Evolutionary conservation across 2,113 vertebrate species (phyloP).

Genomic region (Tenebrosternarchus preto): DNA sequence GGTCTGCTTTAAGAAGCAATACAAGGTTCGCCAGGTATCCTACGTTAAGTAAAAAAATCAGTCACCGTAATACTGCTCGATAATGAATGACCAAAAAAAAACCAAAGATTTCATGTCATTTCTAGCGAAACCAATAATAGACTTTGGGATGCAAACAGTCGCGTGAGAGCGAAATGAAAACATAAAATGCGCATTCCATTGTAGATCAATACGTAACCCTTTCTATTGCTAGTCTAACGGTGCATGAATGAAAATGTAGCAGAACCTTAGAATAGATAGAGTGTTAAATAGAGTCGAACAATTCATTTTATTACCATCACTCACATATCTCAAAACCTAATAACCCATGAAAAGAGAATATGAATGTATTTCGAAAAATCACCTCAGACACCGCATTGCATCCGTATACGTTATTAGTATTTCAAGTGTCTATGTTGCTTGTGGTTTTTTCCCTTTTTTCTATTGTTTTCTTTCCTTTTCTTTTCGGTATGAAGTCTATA

Average conservation of each 20-base stretch:
- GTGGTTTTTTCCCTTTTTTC: not conserved
- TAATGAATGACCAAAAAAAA: slow-evolving; percentile 6
- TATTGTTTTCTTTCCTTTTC: not conserved
- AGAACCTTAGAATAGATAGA: slow-evolving; percentile 66
- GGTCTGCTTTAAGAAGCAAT: not conserved
- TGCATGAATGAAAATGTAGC: slow-evolving; percentile 65
- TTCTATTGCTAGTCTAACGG: slow-evolving; percentile 53
- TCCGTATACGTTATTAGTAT: slow-evolving; percentile 48
- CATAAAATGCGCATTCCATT: slow-evolving; percentile 42
- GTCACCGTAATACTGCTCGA: not conserved
- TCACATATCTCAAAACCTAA: slow-evolving; percentile 82
- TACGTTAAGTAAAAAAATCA: not conserved
- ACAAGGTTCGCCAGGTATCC: not conserved
- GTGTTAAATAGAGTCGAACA: slow-evolving; percentile 85
- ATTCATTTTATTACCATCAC: slow-evolving; percentile 82
- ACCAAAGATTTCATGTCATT: not conserved
- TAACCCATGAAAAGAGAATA: slow-evolving; percentile 82
- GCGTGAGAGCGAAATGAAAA: slow-evolving; percentile 38
- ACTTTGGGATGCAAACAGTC: slow-evolving; percentile 33
- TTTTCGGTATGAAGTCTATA: slow-evolving; percentile 28
- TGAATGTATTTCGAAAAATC: slow-evolving; percentile 77
- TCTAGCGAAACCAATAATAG: slow-evolving; percentile 8
- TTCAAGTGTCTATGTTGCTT: slow-evolving; percentile 45
- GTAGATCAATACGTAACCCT: slow-evolving; percentile 59
- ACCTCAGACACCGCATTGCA: slow-evolving; percentile 62